Percentiles rank a stretch among this genome's conserved stretches.
Evolutionary conservation across 2,888 invertebrate species (phyloP).

Genomic region (Marronus borbonicus): DNA sequence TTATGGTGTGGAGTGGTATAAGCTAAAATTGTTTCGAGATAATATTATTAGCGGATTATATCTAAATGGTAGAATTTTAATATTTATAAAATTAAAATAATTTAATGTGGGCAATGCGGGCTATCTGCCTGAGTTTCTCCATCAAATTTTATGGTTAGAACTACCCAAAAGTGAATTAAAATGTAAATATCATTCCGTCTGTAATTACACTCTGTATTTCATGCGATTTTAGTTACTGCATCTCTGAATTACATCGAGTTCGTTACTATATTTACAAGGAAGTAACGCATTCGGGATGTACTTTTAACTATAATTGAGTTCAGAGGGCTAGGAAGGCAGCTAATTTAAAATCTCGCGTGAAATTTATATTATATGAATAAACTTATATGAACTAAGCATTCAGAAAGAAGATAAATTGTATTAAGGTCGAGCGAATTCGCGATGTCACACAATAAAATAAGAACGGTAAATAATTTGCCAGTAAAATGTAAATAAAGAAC

Average conservation of each 20-base stretch:
- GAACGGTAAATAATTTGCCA: constrained; percentile 49
- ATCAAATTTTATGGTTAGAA: too few species aligned
- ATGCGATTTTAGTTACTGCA: background rate
- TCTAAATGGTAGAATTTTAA: too few species aligned
- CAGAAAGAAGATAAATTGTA: constrained; percentile 46
- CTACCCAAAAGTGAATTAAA: too few species aligned
- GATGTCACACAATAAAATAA: constrained; percentile 48
- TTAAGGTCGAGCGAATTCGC: constrained; percentile 38
- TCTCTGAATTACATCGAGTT: too few species aligned
- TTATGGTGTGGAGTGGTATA: too few species aligned
- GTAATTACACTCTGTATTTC: background rate
- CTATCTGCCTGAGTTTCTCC: too few species aligned
- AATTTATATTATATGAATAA: constrained; percentile 44
- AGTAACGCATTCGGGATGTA: background rate
- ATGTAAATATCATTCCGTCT: too few species aligned
- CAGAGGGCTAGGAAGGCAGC: constrained; percentile 12
- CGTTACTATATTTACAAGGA: background rate
- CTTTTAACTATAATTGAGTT: constrained; percentile 30
- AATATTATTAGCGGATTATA: too few species aligned
- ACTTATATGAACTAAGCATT: constrained; percentile 50
- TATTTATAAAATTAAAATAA: too few species aligned
- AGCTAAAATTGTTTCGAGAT: too few species aligned
- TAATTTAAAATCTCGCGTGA: constrained; percentile 43
- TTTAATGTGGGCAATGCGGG: too few species aligned
- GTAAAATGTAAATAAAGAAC: constrained; percentile 48